Percentiles rank a stretch among this genome's conserved stretches.
Conservation (phyloP, 2,888 invertebrate species). For the Drosophila percnosoma region DNA sequence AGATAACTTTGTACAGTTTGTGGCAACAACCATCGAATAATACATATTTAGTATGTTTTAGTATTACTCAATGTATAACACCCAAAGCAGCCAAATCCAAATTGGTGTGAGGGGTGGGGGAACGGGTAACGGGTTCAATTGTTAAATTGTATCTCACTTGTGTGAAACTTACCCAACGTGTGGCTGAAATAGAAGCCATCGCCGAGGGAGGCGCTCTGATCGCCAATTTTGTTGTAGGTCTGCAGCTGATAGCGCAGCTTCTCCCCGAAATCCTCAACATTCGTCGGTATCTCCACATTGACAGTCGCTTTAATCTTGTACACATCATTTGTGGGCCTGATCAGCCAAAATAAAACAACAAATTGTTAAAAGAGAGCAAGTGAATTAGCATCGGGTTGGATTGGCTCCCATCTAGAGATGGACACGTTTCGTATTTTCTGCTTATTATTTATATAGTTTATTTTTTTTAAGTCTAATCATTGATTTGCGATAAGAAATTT, state of each 20-base stretch:
- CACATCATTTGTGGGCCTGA: conserved; percentile 73
- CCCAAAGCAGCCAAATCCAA: conserved; percentile 5
- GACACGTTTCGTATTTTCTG: neutral
- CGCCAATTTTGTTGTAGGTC: conserved; percentile 57
- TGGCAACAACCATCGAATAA: conserved; percentile 2
- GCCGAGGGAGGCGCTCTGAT: conserved; percentile 71
- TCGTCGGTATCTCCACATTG: conserved; percentile 74
- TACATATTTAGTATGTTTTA: conserved; percentile 2
- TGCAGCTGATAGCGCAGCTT: conserved; percentile 60
- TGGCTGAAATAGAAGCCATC: conserved; percentile 68
- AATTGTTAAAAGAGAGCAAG: conserved; percentile 1
- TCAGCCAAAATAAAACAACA: neutral
- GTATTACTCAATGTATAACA: conserved; percentile 2
- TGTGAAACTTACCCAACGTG: conserved; percentile 74
- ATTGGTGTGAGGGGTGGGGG: neutral
- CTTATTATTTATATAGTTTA: neutral
- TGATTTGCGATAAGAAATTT: neutral
- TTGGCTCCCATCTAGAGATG: neutral
- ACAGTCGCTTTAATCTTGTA: conserved; percentile 73
- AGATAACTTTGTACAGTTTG: conserved; percentile 1
- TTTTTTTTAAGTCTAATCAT: too few species aligned
- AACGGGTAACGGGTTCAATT: neutral
- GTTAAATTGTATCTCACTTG: neutral
- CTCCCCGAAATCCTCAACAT: conserved; percentile 56
- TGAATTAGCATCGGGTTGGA: neutral